phyloP scores from a whole-genome alignment of 1,140 invertebrate genomes.

The Dendrolimus kikuchii region DNA sequence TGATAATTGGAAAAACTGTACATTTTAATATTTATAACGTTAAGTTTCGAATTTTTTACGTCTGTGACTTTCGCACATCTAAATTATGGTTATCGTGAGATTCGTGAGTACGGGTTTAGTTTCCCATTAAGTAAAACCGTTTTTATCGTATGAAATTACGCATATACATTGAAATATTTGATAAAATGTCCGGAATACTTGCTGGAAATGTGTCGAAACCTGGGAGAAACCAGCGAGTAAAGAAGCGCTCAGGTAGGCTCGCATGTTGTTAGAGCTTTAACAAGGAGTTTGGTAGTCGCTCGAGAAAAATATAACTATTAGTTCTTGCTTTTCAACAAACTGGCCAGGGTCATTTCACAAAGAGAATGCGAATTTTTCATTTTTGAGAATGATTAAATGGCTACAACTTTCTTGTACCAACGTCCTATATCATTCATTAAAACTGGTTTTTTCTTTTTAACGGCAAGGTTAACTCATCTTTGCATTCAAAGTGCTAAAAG shows the following conservation, averaged over 20 bases:
- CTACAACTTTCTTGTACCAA: no score
- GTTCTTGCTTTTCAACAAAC: slow-evolving; percentile 3
- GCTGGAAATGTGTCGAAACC: slow-evolving; percentile 52
- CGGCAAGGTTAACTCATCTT: no score
- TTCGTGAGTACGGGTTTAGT: slow-evolving; percentile 37
- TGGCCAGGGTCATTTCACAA: slow-evolving; percentile 8
- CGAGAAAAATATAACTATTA: slow-evolving; percentile 18
- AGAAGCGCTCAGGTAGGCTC: slow-evolving; percentile 53
- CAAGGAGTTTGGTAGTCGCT: slow-evolving; percentile 40
- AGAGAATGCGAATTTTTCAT: no score
- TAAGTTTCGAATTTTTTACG: slow-evolving; percentile 2
- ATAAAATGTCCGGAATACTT: slow-evolving; percentile 55
- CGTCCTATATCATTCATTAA: no score
- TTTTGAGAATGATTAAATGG: no score
- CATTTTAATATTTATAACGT: neutral
- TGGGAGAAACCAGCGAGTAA: slow-evolving; percentile 45
- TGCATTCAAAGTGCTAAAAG: no score
- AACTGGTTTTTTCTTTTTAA: no score
- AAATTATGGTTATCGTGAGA: slow-evolving; percentile 29
- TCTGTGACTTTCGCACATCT: slow-evolving; percentile 23
- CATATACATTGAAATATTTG: slow-evolving; percentile 20
- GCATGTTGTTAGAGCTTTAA: slow-evolving; percentile 48
- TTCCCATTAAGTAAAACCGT: slow-evolving; percentile 32
- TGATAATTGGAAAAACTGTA: slow-evolving; percentile 9
- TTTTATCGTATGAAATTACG: slow-evolving; percentile 22